A percentile compares a stretch with the other conserved stretches of the same genome.
Evolutionary conservation across 2,888 invertebrate species (phyloP).

Genomic region (Andricus curvator): DNA sequence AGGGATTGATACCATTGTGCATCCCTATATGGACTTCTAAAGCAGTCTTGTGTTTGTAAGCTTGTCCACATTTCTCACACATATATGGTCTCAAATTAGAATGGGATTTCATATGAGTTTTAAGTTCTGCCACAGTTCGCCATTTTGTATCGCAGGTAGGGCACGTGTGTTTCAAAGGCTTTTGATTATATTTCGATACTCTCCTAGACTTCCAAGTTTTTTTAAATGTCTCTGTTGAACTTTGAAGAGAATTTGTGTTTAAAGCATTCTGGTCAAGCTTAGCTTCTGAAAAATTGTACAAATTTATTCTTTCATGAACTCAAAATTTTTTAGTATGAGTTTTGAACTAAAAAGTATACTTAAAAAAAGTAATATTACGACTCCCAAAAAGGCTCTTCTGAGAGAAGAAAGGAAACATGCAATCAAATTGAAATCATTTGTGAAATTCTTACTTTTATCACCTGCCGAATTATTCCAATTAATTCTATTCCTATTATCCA

Average conservation of each 20-base stretch:
- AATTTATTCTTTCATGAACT: too few relatives aligned
- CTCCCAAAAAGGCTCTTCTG: not conserved
- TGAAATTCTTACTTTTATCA: too few relatives aligned
- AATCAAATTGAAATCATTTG: too few relatives aligned
- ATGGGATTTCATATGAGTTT: constrained; percentile 65
- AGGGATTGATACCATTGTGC: constrained; percentile 82
- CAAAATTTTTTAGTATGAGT: too few relatives aligned
- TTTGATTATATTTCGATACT: constrained; percentile 56
- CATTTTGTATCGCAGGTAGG: constrained; percentile 65
- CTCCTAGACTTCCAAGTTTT: constrained; percentile 52
- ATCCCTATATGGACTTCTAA: constrained; percentile 82
- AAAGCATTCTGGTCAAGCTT: too few relatives aligned
- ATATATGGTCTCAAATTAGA: constrained; percentile 68
- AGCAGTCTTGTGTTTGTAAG: constrained; percentile 83
- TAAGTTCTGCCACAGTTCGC: constrained; percentile 63
- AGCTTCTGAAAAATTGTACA: too few relatives aligned
- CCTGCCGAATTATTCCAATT: too few relatives aligned
- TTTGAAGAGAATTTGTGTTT: too few relatives aligned
- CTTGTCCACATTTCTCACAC: constrained; percentile 82
- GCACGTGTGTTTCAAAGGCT: constrained; percentile 61
- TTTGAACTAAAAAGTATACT: too few relatives aligned
- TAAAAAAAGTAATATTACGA: not conserved
- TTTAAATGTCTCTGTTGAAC: too few relatives aligned
- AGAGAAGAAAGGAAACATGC: not conserved
- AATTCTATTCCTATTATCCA: too few relatives aligned